Evolutionary conservation across 2,888 invertebrate genomes (phyloP).

Genomic region (Temnothorax rugatulus): DNA sequence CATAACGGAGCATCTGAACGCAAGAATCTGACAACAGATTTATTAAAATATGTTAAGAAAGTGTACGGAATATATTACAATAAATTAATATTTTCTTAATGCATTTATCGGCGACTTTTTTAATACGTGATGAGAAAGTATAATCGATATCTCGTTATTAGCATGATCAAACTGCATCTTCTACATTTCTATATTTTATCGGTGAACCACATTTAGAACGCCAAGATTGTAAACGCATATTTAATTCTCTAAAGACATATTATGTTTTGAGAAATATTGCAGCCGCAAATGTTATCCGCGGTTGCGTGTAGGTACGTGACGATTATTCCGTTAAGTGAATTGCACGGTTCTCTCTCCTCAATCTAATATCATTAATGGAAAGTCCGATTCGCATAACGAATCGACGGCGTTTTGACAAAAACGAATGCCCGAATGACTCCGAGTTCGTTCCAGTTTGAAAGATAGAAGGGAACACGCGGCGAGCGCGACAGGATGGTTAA

Average conservation of each 20-base stretch:
- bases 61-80: background rate
- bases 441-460: conserved; percentile 33
- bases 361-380: background rate
- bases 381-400: background rate
- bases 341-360: background rate
- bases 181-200: background rate
- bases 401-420: conserved; percentile 28
- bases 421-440: background rate
- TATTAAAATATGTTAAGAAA: background rate
- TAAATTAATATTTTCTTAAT: conserved; percentile 16
- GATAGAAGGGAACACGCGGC: conserved; percentile 17
- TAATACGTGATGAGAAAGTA: background rate
- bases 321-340: conserved; percentile 13
- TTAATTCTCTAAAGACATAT: background rate
- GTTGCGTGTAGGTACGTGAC: background rate
- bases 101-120: conserved; percentile 10
- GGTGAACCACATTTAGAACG: background rate
- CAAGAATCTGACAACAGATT: background rate
- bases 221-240: background rate
- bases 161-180: background rate
- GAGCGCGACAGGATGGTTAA: conserved; percentile 10
- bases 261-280: background rate
- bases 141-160: conserved; percentile 34
- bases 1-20: background rate
- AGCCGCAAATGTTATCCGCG: background rate